Conservation (phyloP, 2,888 invertebrate genomes). For the Xylota segnis region DNA sequence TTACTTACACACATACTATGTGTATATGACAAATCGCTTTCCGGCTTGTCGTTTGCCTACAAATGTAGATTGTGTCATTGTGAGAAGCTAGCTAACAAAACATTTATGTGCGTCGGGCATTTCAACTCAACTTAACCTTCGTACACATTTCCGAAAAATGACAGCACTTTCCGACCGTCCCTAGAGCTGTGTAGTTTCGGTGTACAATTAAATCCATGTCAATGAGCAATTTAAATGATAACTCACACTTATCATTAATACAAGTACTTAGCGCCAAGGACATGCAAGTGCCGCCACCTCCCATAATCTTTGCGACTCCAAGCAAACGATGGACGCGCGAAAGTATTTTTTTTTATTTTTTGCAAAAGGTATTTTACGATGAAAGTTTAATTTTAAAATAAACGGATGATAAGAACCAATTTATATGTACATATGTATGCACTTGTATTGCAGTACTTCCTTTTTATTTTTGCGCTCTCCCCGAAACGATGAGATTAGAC, state of each 20-base stretch:
- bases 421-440: not conserved
- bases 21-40: constrained; percentile 15
- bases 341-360: constrained; percentile 7
- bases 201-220: constrained; percentile 41
- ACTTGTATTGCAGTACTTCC: not conserved
- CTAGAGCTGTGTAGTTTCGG: constrained; percentile 3
- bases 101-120: constrained; percentile 1
- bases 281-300: constrained; percentile 9
- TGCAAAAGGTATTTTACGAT: constrained; percentile 28
- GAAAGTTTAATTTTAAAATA: constrained; percentile 42
- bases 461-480: constrained; percentile 5
- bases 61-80: constrained; percentile 6
- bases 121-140: not conserved
- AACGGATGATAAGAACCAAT: constrained; percentile 15
- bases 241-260: constrained; percentile 49
- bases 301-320: constrained; percentile 19
- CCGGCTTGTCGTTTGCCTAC: constrained; percentile 11
- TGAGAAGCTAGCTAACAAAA: not conserved
- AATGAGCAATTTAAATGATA: constrained; percentile 43
- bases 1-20: constrained; percentile 8
- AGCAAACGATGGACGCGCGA: constrained; percentile 7
- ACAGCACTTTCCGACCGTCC: constrained; percentile 8
- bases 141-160: not conserved
- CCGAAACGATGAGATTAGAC: constrained; percentile 14
- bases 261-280: constrained; percentile 28